phyloP scores from a whole-genome alignment of 2,888 invertebrate species.

The Anodontia alba region DNA sequence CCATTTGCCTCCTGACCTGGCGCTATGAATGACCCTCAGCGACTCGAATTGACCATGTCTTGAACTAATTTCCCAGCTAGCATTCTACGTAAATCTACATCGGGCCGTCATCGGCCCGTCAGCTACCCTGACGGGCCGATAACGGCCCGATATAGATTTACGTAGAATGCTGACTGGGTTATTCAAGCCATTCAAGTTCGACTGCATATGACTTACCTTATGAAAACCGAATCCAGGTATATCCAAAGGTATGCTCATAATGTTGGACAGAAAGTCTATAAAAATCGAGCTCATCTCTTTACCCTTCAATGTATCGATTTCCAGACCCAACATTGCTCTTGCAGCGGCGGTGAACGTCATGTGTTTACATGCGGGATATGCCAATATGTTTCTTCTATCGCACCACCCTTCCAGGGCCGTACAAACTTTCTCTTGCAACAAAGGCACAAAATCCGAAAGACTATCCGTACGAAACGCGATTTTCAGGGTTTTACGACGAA shows the following conservation, averaged over 20 bases:
- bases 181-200: too few relatives aligned
- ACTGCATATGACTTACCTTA: slow-evolving; percentile 72
- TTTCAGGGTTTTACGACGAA: slow-evolving; percentile 61
- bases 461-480: slow-evolving; percentile 62
- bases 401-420: slow-evolving; percentile 59
- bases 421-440: slow-evolving; percentile 46
- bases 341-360: slow-evolving; percentile 69
- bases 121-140: too few relatives aligned
- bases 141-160: too few relatives aligned
- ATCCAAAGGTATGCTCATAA: slow-evolving; percentile 78
- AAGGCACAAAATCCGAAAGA: slow-evolving; percentile 58
- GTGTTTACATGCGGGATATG: slow-evolving; percentile 69
- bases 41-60: too few relatives aligned
- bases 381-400: slow-evolving; percentile 54
- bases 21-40: too few relatives aligned
- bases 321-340: slow-evolving; percentile 71
- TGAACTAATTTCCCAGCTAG: too few relatives aligned
- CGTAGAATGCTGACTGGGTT: too few relatives aligned
- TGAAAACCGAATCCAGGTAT: slow-evolving; percentile 79
- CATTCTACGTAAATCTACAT: too few relatives aligned
- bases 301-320: slow-evolving; percentile 42
- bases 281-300: slow-evolving; percentile 54
- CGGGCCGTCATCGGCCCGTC: too few relatives aligned
- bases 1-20: too few relatives aligned
- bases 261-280: slow-evolving; percentile 66